These are phyloP conservation scores for Fabriciana adippe DNA, from an alignment of 2,888 invertebrate species.

Conservation along the genomic window DNA sequence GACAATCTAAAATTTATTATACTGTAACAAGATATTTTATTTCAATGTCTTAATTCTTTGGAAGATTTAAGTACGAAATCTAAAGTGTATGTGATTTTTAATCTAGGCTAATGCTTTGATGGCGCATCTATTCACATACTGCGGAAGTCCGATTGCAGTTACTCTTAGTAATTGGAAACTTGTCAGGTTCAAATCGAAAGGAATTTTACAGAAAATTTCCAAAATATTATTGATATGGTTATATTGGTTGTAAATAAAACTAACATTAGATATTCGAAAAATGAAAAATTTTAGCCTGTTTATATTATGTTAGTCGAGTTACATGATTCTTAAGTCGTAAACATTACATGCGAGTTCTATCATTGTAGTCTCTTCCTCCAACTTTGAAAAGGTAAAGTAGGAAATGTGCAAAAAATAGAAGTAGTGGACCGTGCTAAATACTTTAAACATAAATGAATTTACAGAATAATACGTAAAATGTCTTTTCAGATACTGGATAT, in stretches of 20 bases:
- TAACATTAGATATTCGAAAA: no score
- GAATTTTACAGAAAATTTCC: background rate
- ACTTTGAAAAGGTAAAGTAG: no score
- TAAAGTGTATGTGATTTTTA: constrained; percentile 24
- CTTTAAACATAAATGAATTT: no score
- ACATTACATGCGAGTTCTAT: no score
- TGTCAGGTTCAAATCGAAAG: background rate
- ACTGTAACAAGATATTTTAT: background rate
- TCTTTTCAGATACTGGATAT: no score
- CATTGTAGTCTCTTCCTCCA: no score
- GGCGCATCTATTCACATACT: constrained; percentile 30
- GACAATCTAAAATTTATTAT: background rate
- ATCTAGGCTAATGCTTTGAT: constrained; percentile 33
- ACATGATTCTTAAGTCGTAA: no score
- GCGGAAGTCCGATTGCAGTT: constrained; percentile 19
- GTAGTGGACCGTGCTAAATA: no score
- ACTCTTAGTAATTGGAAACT: constrained; percentile 17
- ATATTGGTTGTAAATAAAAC: background rate
- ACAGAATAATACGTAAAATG: no score
- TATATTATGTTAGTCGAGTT: no score
- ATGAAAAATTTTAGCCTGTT: no score
- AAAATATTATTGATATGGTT: background rate
- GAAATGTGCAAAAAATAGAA: no score
- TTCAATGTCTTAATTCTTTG: background rate
- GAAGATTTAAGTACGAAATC: background rate